These are phyloP conservation scores for Sebastes minor DNA, from an alignment of 2,797 vertebrate genomes.

Conservation along the genomic window DNA sequence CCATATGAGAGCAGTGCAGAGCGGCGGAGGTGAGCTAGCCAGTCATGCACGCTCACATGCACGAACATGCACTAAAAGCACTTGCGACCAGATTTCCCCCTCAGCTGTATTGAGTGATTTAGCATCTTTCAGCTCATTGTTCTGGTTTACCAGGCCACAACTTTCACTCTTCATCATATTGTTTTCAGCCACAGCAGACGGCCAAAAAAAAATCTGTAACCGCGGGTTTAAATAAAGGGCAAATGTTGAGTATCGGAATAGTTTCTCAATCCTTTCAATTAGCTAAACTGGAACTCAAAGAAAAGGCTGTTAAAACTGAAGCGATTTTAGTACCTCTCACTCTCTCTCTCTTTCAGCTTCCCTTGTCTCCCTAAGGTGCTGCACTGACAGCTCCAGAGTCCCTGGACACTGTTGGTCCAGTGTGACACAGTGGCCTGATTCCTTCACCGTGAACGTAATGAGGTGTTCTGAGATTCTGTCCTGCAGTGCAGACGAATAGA, in stretches of 20 bases:
- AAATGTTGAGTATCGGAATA: background rate
- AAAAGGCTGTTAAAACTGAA: background rate
- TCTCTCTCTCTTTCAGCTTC: background rate
- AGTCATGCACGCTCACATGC: too few relatives aligned
- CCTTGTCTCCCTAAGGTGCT: constrained; percentile 5
- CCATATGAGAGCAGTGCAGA: too few relatives aligned
- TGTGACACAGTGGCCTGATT: background rate
- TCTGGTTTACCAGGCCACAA: background rate
- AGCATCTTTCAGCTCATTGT: background rate
- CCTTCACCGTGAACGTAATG: background rate
- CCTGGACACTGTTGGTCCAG: background rate
- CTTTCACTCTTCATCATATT: background rate
- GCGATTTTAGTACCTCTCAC: background rate
- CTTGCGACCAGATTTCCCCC: too few relatives aligned
- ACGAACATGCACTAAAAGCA: too few relatives aligned
- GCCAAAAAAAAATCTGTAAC: background rate
- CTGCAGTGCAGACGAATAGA: background rate
- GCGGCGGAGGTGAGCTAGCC: too few relatives aligned
- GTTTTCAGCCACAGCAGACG: background rate
- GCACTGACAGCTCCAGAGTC: background rate
- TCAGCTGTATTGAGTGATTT: background rate
- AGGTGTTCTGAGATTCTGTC: background rate
- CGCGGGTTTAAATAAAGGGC: background rate
- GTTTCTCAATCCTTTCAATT: background rate
- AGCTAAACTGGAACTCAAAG: background rate